Base-by-base conservation (phyloP, 2,113 vertebrate genomes). In the Vimba vimba region DNA sequence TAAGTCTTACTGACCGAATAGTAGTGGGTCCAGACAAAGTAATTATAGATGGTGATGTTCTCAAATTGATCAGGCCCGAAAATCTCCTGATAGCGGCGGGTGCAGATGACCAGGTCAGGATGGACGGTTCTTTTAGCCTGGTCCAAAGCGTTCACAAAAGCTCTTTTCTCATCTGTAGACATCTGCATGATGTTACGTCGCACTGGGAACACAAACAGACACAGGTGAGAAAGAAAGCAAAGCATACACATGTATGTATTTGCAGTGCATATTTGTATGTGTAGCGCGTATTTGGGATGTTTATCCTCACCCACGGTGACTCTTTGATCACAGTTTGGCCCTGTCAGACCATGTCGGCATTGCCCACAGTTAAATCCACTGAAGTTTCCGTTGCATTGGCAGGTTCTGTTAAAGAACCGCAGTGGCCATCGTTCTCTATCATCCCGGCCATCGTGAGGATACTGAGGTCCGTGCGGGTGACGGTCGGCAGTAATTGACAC, bases 391-490 rank as follows among this genome's bases (percentile, higher is more conserved):
- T 88, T 91, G 0, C 98, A 99, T 71, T 89, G 95, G 81, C 98
- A 99, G 0, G 97, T 98, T 78, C 96, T 90, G 89, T 98, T 99
- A 89, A 96, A 99, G 89, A 99, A 99, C 13, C 96, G 95, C 27
- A 95, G 88, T 0, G 98, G 98, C 98, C 98, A 99, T 33, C 94
- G 94, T 78, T 99, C 97, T 52, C 98, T 92, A 89, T 99, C 98
- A 21, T 99, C 98, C 88, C 97, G 87, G 1, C 96, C 97, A 0
- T 91, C 92, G 86, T 98, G 98, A 66, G 97, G 97, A 86, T 96
- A 99, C 82, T 98, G 97, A 0, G 96, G 94, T 6, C 97, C 97
- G 3, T 94, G 76, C 0, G 96, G 94, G 19, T 92, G 94, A 0
- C 84, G 91, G 4, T 96, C 92, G 1, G 97, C 91, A 47, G 89